Conservation (phyloP, 2,888 invertebrate genomes). For the Parasteatoda lunata region DNA sequence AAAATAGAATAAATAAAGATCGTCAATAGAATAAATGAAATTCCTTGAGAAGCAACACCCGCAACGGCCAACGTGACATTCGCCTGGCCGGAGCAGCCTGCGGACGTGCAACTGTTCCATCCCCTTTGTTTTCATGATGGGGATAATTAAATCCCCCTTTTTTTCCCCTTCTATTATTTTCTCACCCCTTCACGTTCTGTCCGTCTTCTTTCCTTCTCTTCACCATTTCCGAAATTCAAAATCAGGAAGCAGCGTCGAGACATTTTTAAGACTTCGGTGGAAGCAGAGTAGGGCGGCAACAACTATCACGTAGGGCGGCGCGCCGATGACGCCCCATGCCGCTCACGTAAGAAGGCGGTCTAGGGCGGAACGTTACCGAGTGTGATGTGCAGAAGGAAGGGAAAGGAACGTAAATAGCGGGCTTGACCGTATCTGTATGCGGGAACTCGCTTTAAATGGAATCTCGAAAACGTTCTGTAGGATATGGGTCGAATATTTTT, state of each 20-base stretch:
- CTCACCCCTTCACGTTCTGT: background rate
- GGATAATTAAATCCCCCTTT: conserved; percentile 34
- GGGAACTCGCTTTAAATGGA: background rate
- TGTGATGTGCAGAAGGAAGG: background rate
- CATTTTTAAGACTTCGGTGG: background rate
- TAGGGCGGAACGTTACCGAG: background rate
- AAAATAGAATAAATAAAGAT: too few species aligned
- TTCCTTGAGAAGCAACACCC: background rate
- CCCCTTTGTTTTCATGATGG: conserved; percentile 33
- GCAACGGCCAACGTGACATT: background rate
- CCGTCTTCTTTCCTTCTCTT: background rate
- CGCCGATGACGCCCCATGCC: background rate
- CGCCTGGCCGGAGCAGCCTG: background rate
- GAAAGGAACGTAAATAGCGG: conserved; percentile 13
- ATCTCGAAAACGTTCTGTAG: background rate
- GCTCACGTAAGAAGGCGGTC: conserved; percentile 9
- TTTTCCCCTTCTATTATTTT: background rate
- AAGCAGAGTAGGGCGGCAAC: conserved; percentile 1
- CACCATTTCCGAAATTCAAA: background rate
- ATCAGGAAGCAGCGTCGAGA: background rate
- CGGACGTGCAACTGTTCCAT: background rate
- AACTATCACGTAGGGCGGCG: conserved; percentile 18
- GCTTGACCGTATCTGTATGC: background rate
- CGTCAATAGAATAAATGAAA: too few species aligned
- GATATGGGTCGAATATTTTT: too few species aligned